These are phyloP conservation scores for Callosobruchus maculatus DNA, from an alignment of 2,888 invertebrate genomes.

Conservation along the genomic window DNA sequence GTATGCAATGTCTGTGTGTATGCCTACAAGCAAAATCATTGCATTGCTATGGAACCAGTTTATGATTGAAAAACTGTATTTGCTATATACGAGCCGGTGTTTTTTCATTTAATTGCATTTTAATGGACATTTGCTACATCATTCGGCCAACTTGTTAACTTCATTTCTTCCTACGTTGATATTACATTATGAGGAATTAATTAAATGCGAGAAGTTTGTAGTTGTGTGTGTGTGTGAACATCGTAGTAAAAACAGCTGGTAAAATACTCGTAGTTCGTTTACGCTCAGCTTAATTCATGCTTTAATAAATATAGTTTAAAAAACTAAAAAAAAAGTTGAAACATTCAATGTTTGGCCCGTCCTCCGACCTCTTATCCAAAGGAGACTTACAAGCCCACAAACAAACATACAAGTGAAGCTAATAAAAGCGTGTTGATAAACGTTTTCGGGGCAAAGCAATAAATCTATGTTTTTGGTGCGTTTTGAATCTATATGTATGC, in stretches of 20 bases:
- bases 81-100: not conserved
- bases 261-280: too few relatives aligned
- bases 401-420: too few relatives aligned
- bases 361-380: too few relatives aligned
- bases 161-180: not conserved
- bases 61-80: not conserved
- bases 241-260: not conserved
- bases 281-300: too few relatives aligned
- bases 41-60: not conserved
- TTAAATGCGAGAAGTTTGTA: not conserved
- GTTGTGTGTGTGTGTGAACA: not conserved
- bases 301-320: too few relatives aligned
- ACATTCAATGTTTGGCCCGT: too few relatives aligned
- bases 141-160: not conserved
- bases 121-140: not conserved
- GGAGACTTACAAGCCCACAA: too few relatives aligned
- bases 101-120: not conserved
- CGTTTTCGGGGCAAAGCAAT: too few relatives aligned
- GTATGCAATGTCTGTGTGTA: not conserved
- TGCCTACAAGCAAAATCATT: not conserved
- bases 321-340: too few relatives aligned
- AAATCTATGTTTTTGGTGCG: too few relatives aligned
- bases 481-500: too few relatives aligned
- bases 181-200: not conserved
- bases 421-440: too few relatives aligned